A percentile compares a stretch with the other conserved stretches of the same genome.
phyloP scores from a whole-genome alignment of 2,113 vertebrate species.

The Crotalus horridus region DNA sequence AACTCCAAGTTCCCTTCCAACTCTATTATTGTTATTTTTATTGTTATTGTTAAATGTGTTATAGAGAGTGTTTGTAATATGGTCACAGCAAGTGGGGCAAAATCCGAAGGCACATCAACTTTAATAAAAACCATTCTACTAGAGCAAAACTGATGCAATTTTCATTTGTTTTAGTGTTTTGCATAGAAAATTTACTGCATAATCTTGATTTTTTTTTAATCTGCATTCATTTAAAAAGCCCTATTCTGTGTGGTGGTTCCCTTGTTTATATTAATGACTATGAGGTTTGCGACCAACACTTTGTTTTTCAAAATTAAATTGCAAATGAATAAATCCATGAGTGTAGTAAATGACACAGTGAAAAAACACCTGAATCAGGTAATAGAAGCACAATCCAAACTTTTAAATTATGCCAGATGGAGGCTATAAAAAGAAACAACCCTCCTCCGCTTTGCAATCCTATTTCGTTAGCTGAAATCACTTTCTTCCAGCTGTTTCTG shows the following conservation, averaged over 20 bases:
- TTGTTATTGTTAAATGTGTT: background rate
- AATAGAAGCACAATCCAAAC: conserved; percentile 20
- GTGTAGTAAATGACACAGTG: background rate
- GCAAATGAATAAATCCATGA: background rate
- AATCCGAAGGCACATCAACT: background rate
- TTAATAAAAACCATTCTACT: background rate
- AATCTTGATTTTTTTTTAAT: background rate
- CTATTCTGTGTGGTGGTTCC: background rate
- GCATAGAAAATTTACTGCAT: background rate
- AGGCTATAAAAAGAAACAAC: background rate
- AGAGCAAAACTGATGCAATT: background rate
- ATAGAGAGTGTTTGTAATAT: background rate
- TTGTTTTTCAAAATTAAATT: background rate
- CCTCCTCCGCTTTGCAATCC: background rate
- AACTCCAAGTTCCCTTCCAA: no score
- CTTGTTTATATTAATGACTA: background rate
- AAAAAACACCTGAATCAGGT: background rate
- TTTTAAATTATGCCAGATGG: background rate
- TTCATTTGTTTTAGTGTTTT: background rate
- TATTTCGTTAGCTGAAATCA: background rate
- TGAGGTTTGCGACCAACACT: background rate
- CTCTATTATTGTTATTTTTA: no score
- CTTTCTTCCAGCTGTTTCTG: background rate
- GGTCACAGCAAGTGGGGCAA: background rate
- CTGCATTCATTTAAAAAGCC: background rate